Evolutionary conservation across 2,797 vertebrate genomes (phyloP).

Genomic region (Mus spretus): DNA sequence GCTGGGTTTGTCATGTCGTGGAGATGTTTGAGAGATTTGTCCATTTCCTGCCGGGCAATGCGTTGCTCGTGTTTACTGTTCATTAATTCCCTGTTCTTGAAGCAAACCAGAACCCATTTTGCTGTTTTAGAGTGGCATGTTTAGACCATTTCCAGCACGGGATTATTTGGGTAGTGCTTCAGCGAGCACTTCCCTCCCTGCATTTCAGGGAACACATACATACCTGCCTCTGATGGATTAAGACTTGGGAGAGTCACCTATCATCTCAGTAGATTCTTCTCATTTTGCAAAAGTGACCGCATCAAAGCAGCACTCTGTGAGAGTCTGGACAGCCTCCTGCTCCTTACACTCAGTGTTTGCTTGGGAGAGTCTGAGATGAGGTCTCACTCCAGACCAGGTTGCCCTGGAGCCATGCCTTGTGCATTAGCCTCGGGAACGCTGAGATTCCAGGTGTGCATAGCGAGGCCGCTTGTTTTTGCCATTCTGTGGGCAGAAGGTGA

Average conservation of each 20-base stretch:
- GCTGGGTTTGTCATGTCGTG: too few species aligned
- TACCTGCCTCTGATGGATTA: neutral
- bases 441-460: neutral
- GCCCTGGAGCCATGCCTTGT: neutral
- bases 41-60: neutral
- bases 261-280: too few species aligned
- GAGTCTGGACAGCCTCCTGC: neutral
- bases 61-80: neutral
- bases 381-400: neutral
- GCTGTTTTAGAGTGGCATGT: neutral
- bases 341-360: neutral
- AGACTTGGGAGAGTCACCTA: neutral
- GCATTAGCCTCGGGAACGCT: neutral
- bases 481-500: neutral
- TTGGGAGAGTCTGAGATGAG: neutral
- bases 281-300: neutral
- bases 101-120: neutral
- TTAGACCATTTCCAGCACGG: neutral
- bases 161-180: neutral
- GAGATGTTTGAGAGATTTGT: neutral
- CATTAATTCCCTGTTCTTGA: neutral
- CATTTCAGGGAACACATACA: neutral
- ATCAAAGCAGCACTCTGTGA: neutral
- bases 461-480: too few species aligned
- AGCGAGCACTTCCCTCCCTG: neutral